A percentile compares a stretch with the other conserved stretches of the same genome.
These are phyloP conservation scores for Drosophila sp. DNA, from an alignment of 1,140 invertebrate genomes.

Conservation along the genomic window DNA sequence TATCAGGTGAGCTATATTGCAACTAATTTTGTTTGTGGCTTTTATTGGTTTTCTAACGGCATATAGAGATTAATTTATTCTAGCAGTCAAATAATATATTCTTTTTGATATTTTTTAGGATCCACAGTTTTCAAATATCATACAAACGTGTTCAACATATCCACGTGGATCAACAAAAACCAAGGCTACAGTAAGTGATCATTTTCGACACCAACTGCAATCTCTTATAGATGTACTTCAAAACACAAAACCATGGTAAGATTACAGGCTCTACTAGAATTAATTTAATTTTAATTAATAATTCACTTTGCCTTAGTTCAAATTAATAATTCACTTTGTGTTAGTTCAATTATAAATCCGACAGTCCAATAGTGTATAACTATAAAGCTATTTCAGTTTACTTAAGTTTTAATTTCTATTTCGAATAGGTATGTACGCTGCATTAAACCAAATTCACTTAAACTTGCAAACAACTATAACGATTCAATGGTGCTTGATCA, in stretches of 20 bases:
- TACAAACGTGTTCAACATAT: constrained; percentile 85
- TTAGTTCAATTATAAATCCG: too few species aligned
- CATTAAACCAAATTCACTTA: constrained; percentile 96
- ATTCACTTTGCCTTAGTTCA: too few species aligned
- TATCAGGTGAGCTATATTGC: constrained; percentile 86
- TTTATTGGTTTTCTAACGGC: too few species aligned
- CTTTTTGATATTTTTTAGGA: constrained; percentile 29
- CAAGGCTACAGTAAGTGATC: constrained; percentile 96
- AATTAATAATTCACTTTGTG: too few species aligned
- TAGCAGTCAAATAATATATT: too few species aligned
- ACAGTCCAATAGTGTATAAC: too few species aligned
- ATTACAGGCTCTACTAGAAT: constrained; percentile 7
- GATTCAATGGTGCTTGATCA: constrained; percentile 94
- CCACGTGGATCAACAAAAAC: constrained; percentile 94
- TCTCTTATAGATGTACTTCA: constrained; percentile 95
- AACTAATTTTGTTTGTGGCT: too few species aligned
- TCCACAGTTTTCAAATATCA: constrained; percentile 30
- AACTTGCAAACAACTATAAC: constrained; percentile 93
- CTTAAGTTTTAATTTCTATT: constrained; percentile 15
- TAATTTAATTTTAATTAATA: background rate
- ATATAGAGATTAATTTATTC: too few species aligned
- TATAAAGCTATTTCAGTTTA: background rate
- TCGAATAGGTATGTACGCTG: constrained; percentile 93
- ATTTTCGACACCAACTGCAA: constrained; percentile 95
- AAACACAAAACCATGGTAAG: constrained; percentile 95